Base-by-base conservation (phyloP, 2,113 vertebrate species). In the Andinoacara biseriatus region DNA sequence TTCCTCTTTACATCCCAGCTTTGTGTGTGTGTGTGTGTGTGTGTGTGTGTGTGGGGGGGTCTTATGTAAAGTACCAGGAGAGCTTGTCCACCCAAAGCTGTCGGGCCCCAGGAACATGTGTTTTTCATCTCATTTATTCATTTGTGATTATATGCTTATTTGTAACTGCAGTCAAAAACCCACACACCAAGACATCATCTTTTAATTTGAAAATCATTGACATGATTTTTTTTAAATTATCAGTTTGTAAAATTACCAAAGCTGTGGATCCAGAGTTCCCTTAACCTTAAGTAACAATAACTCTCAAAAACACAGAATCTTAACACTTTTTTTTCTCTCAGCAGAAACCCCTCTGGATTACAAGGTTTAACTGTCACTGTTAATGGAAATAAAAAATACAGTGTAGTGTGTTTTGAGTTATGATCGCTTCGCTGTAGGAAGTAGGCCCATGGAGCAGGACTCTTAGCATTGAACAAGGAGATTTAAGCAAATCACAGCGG, bases 1-100 rank as follows among this genome's bases (percentile, higher is more conserved):
- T 88, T 26, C 24, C 24, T 15, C 72, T 72, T 81, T 43, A 83
- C 61, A 61, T 26, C 43, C 83, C 35, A 52, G 43, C 76, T 87
- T 82, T 38, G 13, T 17, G 6, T 29, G n/a, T 9, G 4, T 5
- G 0, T 1, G 1, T 59, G 62, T 46, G 38, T 0, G 3, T 46
- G n/a, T n/a, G n/a, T n/a, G n/a, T n/a, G n/a, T n/a, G n/a, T n/a
- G n/a, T n/a, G n/a, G n/a, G n/a, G 10, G 14, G 18, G 40, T 3
- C 62, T 14, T 46, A 15, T 46, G 43, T 46, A 46, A 15, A 46
- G 43, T 46, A 15, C 13, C 9, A 10, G 14, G 43, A 26, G 52
- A 20, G 62, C 0, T 4, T 1, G 38, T 46, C n/a, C 14, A 26
- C 14, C 24, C 38, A 26, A 6, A 67, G 40, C 63, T 67, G 54